Evolutionary conservation across 1,140 invertebrate genomes (phyloP).

Genomic region (Dendrolimus punctatus): DNA sequence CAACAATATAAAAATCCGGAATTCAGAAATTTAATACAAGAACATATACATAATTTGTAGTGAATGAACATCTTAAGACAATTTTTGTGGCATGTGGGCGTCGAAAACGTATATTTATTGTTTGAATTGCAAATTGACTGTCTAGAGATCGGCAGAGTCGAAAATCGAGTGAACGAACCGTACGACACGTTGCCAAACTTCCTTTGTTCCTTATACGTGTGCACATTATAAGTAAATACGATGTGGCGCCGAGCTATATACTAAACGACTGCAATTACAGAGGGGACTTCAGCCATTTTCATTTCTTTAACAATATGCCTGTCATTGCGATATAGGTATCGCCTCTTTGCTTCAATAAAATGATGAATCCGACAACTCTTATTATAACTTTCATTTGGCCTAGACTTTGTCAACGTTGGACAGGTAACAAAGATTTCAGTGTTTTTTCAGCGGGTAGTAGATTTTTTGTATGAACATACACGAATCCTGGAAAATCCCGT

Average conservation of each 20-base stretch:
- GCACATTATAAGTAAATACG: slow-evolving; percentile 8
- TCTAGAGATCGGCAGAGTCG: slow-evolving; percentile 42
- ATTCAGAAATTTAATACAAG: too few species aligned
- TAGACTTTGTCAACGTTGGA: too few species aligned
- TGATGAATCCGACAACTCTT: too few species aligned
- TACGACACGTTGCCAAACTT: slow-evolving; percentile 61
- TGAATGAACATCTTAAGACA: not conserved
- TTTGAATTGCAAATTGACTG: slow-evolving; percentile 51
- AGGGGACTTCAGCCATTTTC: slow-evolving; percentile 3
- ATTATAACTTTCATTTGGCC: too few species aligned
- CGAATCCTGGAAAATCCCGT: too few species aligned
- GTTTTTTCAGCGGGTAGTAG: too few species aligned
- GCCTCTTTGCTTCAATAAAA: too few species aligned
- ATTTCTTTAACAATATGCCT: not conserved
- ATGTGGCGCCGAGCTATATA: slow-evolving; percentile 15
- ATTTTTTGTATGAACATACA: too few species aligned
- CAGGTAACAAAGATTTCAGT: too few species aligned
- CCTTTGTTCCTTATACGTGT: slow-evolving; percentile 54
- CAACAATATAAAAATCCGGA: too few species aligned
- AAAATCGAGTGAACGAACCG: slow-evolving; percentile 37
- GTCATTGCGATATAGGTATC: too few species aligned
- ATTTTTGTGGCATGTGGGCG: slow-evolving; percentile 4
- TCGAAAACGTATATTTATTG: slow-evolving; percentile 22
- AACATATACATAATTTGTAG: too few species aligned
- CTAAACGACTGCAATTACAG: slow-evolving; percentile 7